Base-by-base conservation (phyloP, 2,888 invertebrate genomes). In the Ornithoptera alexandrae region DNA sequence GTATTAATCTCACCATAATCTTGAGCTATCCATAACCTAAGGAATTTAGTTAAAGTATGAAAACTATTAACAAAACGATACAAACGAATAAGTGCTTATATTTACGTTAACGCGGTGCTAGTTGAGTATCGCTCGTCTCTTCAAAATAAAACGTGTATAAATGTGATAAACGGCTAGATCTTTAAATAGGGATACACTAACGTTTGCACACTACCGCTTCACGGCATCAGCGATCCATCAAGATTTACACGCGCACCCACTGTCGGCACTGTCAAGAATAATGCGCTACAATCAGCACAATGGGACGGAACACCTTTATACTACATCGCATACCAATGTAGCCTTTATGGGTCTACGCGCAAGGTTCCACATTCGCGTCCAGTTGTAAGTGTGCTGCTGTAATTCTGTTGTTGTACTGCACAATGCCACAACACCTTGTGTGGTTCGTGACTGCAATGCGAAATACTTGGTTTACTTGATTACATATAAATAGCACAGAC, bases 211-310 rank as follows among this genome's bases (percentile, higher is more conserved):
- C 15, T 17, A 50, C 50, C 50, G 22, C 22, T 22, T 22, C 8
- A 42, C 12, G 12, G 42, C 2, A 8, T 2, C 42, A 10, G 39
- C 64, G 62, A 30, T 59, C 57, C 30, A 50, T 66, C 63, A 63
- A 59, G 59, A 56, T 60, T n/a, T 36, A 57, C 39, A 53, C 39
- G 58, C 62, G 57, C 67, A 62, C 67, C 42, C 36, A 24, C 61
- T 36, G 42, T n/a, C 62, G 46, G 42, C 56, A 56, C 59, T 56
- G 3, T n/a, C 42, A 39, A 57, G 58, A 62, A 62, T 67, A 67
- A 67, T 62, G 39, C 36, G 42, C 7, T 66, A 70, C 67, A 67
- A 8, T 24, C 17, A 0, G 39, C 59, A 59, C 56, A 56, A 56
- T 20, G 0, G 56, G 18, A n/a, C 56, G 20, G 56, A 56, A 56